These are phyloP conservation scores for Cepaea hortensis DNA, from an alignment of 2,888 invertebrate species.

Conservation along the genomic window DNA sequence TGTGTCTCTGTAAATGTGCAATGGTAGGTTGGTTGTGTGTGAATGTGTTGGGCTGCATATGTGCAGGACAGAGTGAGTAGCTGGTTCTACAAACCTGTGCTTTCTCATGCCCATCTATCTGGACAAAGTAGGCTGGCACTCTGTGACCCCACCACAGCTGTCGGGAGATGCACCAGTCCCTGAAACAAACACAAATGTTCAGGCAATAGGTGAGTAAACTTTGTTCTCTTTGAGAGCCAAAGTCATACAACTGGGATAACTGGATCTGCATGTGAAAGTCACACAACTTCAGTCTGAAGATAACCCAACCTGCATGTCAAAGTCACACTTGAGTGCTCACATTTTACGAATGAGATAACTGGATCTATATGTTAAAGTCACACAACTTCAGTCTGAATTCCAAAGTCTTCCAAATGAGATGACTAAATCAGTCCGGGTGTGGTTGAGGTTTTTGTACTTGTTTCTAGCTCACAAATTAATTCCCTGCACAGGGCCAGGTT, in stretches of 20 bases:
- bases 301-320: no score
- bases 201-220: neutral
- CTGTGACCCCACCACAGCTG: conserved; percentile 99
- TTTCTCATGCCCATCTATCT: conserved; percentile 34
- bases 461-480: no score
- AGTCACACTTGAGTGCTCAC: no score
- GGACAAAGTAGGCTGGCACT: conserved; percentile 87
- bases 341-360: no score
- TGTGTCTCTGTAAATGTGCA: neutral
- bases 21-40: neutral
- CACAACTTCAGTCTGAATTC: no score
- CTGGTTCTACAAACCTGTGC: conserved; percentile 36
- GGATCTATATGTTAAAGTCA: no score
- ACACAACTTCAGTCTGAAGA: no score
- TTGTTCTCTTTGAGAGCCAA: neutral
- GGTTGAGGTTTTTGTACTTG: no score
- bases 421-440: no score
- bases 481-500: no score
- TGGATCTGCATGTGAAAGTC: neutral
- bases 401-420: no score
- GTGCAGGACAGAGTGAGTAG: neutral
- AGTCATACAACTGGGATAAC: neutral
- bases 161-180: conserved; percentile 97
- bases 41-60: neutral
- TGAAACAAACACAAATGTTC: conserved; percentile 66